Base-by-base conservation (phyloP, 37 sponge, comb jelly and placozoan genomes). In the Dysidea cf. avara region DNA sequence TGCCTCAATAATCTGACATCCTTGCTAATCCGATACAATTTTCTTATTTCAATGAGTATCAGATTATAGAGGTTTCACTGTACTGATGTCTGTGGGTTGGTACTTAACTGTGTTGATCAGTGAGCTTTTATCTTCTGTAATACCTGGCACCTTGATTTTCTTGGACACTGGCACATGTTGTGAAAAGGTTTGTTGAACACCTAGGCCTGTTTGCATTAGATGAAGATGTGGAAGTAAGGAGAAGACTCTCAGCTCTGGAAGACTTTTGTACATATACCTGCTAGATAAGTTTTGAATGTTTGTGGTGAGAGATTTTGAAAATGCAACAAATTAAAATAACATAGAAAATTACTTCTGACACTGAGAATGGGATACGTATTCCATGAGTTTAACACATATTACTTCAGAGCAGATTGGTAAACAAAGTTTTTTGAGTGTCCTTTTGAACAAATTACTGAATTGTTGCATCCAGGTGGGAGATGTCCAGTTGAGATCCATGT, bases 261-360 rank as follows among this genome's bases (percentile, higher is more conserved):
- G 11, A 16, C 88, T 83, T 57, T 20, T 87, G 83, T 2, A 61
- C 26, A 52, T 77, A 87, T 61, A 3, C 66, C 83, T 46, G 88
- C 72, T 22, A 82, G 54, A 40, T 87, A 87, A 0, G 67, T 66
- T 64, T 87, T 87, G 20, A 81, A 76, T 21, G 74, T 77, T 18
- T 51, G 73, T 16, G 67, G 75, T 0, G 64, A 25, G 20, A 82
- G 52, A 20, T 39, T 26, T 36, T 87, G 24, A 7, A 7, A 13
- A 0, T n/a, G 77, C 62, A n/a, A 87, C 46, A 53, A 53, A 72
- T 4, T 74, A 38, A 2, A 43, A 43, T 80, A 17, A 51, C 30
- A 31, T 61, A 57, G 30, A 81, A 36, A 11, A 54, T 52, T 29
- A 28, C 24, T 29, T 86, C 77, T 2, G 82, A 74, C 0, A 72